A percentile compares a stretch with the other conserved stretches of the same genome.
Conservation (phyloP, 53 echinoderm and acorn worm genomes). For the Temnopleurus reevesii region DNA sequence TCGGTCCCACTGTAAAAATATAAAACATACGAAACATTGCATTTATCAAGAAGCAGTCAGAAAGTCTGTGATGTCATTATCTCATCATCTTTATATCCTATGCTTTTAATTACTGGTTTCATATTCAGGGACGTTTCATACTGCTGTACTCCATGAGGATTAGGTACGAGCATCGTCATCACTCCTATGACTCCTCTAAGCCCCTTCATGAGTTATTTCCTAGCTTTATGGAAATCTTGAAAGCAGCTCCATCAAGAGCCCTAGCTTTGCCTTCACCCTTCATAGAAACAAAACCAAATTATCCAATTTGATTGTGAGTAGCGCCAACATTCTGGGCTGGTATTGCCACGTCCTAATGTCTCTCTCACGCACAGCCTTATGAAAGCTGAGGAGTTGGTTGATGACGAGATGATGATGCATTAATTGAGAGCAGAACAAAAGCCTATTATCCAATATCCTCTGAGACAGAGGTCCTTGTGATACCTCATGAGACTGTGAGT, state of each 20-base stretch:
- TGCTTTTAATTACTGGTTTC: background rate
- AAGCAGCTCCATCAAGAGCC: background rate
- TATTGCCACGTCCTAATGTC: background rate
- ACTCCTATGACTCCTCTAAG: background rate
- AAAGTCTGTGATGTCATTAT: background rate
- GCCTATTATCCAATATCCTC: slow-evolving; percentile 58
- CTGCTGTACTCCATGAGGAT: background rate
- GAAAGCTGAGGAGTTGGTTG: background rate
- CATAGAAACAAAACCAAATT: slow-evolving; percentile 43
- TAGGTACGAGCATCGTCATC: slow-evolving; percentile 23
- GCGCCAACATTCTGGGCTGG: slow-evolving; percentile 33
- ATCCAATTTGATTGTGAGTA: slow-evolving; percentile 34
- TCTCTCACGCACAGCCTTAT: slow-evolving; percentile 5
- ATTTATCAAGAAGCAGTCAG: background rate
- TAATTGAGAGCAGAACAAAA: slow-evolving; percentile 61
- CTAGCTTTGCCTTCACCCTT: background rate
- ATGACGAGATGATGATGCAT: slow-evolving; percentile 9
- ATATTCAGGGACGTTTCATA: background rate
- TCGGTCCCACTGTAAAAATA: slow-evolving; percentile 83
- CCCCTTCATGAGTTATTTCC: slow-evolving; percentile 26
- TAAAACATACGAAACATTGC: too few species aligned
- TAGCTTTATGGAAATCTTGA: background rate
- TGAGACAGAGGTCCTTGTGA: background rate
- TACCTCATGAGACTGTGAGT: background rate
- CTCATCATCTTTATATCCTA: background rate